Conservation (phyloP, 2,113 vertebrate species). For the Onychorhynchus coronatus region DNA sequence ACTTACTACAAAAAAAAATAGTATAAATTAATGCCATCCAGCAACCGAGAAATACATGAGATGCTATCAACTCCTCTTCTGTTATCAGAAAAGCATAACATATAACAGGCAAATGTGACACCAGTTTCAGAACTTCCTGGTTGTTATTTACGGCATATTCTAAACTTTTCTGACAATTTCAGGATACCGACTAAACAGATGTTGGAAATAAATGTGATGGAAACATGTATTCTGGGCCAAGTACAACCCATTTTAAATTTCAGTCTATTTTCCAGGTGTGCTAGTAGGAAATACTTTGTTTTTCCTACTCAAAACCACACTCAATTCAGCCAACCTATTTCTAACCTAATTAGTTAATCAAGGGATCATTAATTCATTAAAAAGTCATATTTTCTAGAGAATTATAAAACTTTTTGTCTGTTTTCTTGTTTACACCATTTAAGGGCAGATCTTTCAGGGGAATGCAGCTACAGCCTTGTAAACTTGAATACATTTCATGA, state of each 20-base stretch:
- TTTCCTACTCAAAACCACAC: background rate
- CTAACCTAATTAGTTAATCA: background rate
- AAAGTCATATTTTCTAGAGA: background rate
- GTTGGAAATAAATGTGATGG: background rate
- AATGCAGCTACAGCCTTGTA: background rate
- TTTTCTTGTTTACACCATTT: background rate
- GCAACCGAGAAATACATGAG: background rate
- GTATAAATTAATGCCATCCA: constrained; percentile 1
- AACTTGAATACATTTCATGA: background rate
- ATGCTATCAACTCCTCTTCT: background rate
- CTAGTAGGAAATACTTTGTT: background rate
- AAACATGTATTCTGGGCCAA: background rate
- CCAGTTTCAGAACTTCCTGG: background rate
- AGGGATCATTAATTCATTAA: background rate
- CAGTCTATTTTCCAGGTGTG: background rate
- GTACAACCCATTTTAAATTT: background rate
- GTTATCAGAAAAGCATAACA: background rate
- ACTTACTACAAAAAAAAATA: background rate
- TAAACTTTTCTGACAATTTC: constrained; percentile 13
- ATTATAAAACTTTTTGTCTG: background rate
- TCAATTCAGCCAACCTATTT: background rate
- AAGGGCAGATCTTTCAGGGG: background rate
- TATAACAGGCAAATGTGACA: background rate
- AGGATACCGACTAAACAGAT: background rate
- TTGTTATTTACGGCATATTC: background rate